A percentile compares a stretch with the other conserved stretches of the same genome.
These are phyloP conservation scores for Ceryle rudis DNA, from an alignment of 2,797 vertebrate species.

Conservation along the genomic window DNA sequence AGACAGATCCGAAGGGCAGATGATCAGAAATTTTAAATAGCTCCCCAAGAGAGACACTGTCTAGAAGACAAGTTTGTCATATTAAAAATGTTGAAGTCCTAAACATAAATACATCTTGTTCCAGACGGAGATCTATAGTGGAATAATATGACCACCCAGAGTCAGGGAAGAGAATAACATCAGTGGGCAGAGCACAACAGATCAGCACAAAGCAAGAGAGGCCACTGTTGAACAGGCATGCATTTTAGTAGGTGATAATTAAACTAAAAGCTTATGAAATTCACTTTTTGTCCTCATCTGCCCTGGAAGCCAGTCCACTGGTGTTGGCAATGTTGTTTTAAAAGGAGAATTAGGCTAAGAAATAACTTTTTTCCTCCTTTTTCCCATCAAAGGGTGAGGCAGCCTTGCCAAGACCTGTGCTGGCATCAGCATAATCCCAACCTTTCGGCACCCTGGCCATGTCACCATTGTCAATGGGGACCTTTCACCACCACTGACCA, in stretches of 20 bases:
- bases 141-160: neutral
- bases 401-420: neutral
- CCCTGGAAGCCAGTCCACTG: neutral
- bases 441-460: fast-evolving
- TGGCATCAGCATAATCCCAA: fast-evolving
- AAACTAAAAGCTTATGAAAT: neutral
- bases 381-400: neutral
- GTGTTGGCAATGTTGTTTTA: neutral
- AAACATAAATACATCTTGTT: neutral
- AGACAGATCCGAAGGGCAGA: conserved; percentile 9
- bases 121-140: neutral
- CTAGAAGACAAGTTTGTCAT: neutral
- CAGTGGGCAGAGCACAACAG: neutral
- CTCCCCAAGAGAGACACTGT: neutral
- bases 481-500: neutral
- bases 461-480: neutral
- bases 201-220: neutral
- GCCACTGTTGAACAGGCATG: neutral
- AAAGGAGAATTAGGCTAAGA: neutral
- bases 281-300: neutral
- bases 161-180: neutral
- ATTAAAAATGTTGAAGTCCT: neutral
- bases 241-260: neutral
- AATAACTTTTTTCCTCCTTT: neutral
- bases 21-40: neutral